A percentile compares a stretch with the other conserved stretches of the same genome.
Evolutionary conservation across 2,113 vertebrate species (phyloP).

Genomic region (Struthidea cinerea): DNA sequence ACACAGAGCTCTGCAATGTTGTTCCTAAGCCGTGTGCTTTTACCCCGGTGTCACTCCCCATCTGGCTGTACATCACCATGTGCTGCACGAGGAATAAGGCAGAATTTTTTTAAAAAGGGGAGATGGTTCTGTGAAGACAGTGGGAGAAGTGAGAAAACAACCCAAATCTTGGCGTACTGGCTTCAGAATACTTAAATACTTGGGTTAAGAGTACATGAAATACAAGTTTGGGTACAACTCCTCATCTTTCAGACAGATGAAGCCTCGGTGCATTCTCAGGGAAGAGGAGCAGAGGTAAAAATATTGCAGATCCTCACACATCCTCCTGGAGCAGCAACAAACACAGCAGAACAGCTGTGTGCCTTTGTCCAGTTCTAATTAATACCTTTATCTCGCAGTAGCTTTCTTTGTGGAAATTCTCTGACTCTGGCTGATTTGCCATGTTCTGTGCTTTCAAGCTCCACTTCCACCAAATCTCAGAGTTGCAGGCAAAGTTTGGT

Average conservation of each 20-base stretch:
- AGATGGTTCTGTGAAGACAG: not conserved
- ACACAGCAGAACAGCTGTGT: not conserved
- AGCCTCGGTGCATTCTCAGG: rapidly evolving
- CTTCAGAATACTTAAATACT: not conserved
- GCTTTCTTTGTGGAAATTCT: not conserved
- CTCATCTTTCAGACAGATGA: not conserved
- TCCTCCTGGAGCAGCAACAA: not conserved
- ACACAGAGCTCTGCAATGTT: not conserved
- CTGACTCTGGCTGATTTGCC: not conserved
- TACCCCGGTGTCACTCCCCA: not conserved
- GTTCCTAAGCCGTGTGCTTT: not conserved
- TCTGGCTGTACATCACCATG: too few relatives aligned
- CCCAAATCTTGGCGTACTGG: not conserved
- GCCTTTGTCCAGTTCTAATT: not conserved
- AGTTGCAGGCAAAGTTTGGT: not conserved
- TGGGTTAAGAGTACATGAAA: not conserved
- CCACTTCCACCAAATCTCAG: not conserved
- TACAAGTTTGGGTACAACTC: not conserved
- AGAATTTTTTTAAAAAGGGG: not conserved
- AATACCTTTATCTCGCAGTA: not conserved
- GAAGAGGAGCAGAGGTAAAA: not conserved
- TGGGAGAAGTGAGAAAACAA: not conserved
- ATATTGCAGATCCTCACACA: not conserved
- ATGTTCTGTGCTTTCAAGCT: not conserved
- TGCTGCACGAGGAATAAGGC: not conserved